phyloP scores from a whole-genome alignment of 2,113 vertebrate species.

The Phocoena phocoena region DNA sequence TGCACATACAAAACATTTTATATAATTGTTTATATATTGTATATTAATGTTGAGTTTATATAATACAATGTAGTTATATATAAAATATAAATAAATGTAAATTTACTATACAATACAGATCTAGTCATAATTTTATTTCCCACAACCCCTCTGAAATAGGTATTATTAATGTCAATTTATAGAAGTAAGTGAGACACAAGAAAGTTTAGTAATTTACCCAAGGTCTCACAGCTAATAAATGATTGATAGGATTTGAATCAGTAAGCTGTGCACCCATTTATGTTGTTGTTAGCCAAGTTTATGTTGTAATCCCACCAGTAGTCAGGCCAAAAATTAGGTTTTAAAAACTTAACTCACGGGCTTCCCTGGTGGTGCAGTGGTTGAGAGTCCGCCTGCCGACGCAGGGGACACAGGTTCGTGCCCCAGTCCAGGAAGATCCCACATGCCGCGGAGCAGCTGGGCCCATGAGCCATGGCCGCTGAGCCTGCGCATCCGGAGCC shows the following conservation, averaged over 20 bases:
- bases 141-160: background rate
- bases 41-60: background rate
- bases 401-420: too few species aligned
- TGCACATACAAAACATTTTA: background rate
- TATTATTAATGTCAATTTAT: background rate
- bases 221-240: background rate
- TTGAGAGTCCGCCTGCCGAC: too few species aligned
- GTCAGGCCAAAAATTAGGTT: background rate
- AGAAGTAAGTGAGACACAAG: background rate
- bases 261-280: background rate
- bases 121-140: background rate
- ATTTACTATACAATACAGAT: background rate
- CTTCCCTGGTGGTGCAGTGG: too few species aligned
- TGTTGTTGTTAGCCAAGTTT: background rate
- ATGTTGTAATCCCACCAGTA: background rate
- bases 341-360: background rate
- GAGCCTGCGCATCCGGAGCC: too few species aligned
- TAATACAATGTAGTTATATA: background rate
- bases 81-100: background rate
- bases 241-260: background rate
- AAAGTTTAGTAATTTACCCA: background rate
- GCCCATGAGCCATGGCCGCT: too few species aligned
- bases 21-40: background rate
- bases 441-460: too few species aligned
- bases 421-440: too few species aligned